Evolutionary conservation across 2,888 invertebrate species (phyloP).

Genomic region (Gnatocerus cornutus): DNA sequence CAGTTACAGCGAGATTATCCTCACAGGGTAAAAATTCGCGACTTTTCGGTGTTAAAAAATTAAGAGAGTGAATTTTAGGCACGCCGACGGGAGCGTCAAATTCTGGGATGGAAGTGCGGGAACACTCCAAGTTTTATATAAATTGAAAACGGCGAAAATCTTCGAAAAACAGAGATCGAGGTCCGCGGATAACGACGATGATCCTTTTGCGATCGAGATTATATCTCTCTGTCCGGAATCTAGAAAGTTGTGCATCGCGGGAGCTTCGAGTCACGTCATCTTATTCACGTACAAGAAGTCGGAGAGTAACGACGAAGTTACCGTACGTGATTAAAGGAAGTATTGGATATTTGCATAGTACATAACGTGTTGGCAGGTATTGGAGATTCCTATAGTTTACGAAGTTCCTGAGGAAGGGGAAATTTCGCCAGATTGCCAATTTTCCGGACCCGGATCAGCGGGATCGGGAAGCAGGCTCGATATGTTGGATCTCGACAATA

Average conservation of each 20-base stretch:
- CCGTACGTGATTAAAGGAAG: slow-evolving; percentile 73
- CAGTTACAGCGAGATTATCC: slow-evolving; percentile 97
- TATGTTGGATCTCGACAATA: slow-evolving; percentile 71
- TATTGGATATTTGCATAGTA: slow-evolving; percentile 19
- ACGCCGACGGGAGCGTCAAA: slow-evolving; percentile 98
- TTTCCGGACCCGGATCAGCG: slow-evolving; percentile 68
- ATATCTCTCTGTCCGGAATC: slow-evolving; percentile 96
- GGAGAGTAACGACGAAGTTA: slow-evolving; percentile 88
- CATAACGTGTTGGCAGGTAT: slow-evolving; percentile 52
- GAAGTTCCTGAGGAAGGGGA: slow-evolving; percentile 87
- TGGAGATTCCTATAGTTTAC: slow-evolving; percentile 92
- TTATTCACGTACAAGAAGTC: slow-evolving; percentile 96
- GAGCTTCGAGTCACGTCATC: slow-evolving; percentile 94
- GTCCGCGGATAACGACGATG: slow-evolving; percentile 83
- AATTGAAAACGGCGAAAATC: slow-evolving; percentile 96
- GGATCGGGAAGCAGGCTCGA: slow-evolving; percentile 67
- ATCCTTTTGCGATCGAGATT: slow-evolving; percentile 92
- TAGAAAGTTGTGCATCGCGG: slow-evolving; percentile 89
- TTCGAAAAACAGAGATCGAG: slow-evolving; percentile 83
- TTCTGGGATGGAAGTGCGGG: slow-evolving; percentile 99
- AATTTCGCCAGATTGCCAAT: slow-evolving; percentile 88
- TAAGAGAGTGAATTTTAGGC: slow-evolving; percentile 73
- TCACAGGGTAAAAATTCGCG: slow-evolving; percentile 87
- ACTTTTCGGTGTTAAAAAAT: slow-evolving; percentile 49
- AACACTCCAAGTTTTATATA: slow-evolving; percentile 96